Evolutionary conservation across 2,797 vertebrate species (phyloP), one percentile per base, ranked within the genome.

Genomic region (Balearica regulorum): DNA sequence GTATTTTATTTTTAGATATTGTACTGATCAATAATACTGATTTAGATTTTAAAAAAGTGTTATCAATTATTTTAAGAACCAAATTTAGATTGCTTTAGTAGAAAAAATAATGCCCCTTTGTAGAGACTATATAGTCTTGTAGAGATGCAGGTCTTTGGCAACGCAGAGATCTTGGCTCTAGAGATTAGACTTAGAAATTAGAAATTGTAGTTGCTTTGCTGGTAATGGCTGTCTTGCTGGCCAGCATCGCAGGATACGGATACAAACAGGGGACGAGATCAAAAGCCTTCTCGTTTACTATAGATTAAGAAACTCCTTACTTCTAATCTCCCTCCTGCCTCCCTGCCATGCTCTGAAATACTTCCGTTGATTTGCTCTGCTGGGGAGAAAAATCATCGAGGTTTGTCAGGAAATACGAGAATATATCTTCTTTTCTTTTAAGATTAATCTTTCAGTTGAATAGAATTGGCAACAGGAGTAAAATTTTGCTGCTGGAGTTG

Each of bases 361-460:
- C 62, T 82, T 43, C 25, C 22, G 53, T 49, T 82, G 83, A 53
- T 84, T 41, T 87, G 69, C 48, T 93, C 44, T 80, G 44, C 70
- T 48, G 49, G 17, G 73, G 58, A 92, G 53, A 85, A 71, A 58
- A 75, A 83, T 28, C 18, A 22, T 65, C 77, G 72, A 48, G 29
- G 66, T 70, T 78, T 92, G 61, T 44, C 57, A 72, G 60, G 71
- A 71, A 58, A 84, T 41, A 78, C 5, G 16, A 76, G 48, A 88
- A 60, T 71, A 48, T 54, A 9, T 21, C 18, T 65, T 39, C 6
- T 76, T 81, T 78, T 54, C 62, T 87, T 83, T 85, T 87, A 94
- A 88, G 72, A 89, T 86, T 87, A 92, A 94, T 93, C 87, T 92
- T 95, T 46, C 58, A 41, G 41, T 43, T 69, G 75, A 85, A 85